Base-by-base conservation (phyloP, 2,888 invertebrate species). In the Lasioglossum leucozonium region DNA sequence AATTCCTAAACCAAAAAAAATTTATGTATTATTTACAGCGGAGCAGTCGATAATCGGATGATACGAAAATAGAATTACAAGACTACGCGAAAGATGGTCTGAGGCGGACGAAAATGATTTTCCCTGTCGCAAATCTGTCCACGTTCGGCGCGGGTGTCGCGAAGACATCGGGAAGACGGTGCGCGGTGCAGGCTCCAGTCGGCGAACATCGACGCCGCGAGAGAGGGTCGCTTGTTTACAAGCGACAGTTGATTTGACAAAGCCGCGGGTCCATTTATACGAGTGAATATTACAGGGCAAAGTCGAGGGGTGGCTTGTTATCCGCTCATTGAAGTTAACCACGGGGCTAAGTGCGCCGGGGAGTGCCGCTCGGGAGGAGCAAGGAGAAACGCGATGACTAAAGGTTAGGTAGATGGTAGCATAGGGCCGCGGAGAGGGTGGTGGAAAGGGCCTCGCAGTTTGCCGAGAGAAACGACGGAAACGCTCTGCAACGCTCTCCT, bases 251-350 rank as follows among this genome's bases (percentile, higher is more conserved):
- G 94, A 95, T 95, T 95, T 95, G 94, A 94, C 94, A 95, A 95
- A 95, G 94, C 94, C 93, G 91, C 92, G 91, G 91, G 93, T 94
- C 94, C 94, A 94, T 94, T 94, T 94, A 94, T 94, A 93, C 93
- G 93, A 94, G 93, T 91, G 93, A 94, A 94, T 94, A 94, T 94
- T 94, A 94, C 94, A 94, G 93, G 93, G 92, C 91, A 89, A 90
- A 91, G 91, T 93, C 91, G 92, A 93, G 93, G 94, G 93, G 93
- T 92, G 93, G 94, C 94, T 95, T 94, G 95, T 94, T 95, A 95
- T 94, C 94, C 94, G 94, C 94, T 95, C 94, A 94, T 95, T 95
- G 95, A 95, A 95, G 95, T 93, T 95, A 95, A 95, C 94, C 94
- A 94, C 94, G 94, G 93, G 93, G 94, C 94, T 94, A 95, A 95